A percentile compares a stretch with the other conserved stretches of the same genome.
phyloP scores from a whole-genome alignment of 1,140 invertebrate genomes.

The Sipha flava region DNA sequence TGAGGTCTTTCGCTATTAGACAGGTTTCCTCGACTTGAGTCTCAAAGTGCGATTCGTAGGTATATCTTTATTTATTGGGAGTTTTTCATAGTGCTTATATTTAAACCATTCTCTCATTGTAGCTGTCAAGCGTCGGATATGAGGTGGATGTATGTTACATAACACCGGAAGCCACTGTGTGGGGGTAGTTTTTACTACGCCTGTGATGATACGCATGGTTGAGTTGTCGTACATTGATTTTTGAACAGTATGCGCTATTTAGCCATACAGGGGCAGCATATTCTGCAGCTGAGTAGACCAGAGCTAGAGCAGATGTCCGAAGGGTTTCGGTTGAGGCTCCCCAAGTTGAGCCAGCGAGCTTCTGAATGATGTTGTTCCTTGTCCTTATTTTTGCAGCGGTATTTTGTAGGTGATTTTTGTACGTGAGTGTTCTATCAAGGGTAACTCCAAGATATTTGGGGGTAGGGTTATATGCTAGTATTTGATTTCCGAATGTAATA shows the following conservation, averaged over 20 bases:
- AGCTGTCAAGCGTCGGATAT: neutral
- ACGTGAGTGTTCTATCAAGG: neutral
- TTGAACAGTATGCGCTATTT: neutral
- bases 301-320: neutral
- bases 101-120: neutral
- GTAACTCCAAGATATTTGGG: slow-evolving; percentile 20
- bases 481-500: neutral
- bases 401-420: slow-evolving; percentile 1
- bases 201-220: slow-evolving; percentile 11
- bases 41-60: neutral
- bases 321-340: neutral
- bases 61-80: neutral
- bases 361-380: neutral
- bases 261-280: slow-evolving; percentile 8
- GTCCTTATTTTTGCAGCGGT: neutral
- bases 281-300: too few species aligned
- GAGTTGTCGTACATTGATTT: slow-evolving; percentile 2
- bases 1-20: neutral
- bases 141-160: neutral
- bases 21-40: neutral
- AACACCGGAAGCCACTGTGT: neutral
- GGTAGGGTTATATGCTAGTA: neutral
- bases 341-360: neutral
- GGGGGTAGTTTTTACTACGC: slow-evolving; percentile 11
- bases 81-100: neutral